phyloP scores from a whole-genome alignment of 2,113 vertebrate genomes.

The Strigops habroptila region DNA sequence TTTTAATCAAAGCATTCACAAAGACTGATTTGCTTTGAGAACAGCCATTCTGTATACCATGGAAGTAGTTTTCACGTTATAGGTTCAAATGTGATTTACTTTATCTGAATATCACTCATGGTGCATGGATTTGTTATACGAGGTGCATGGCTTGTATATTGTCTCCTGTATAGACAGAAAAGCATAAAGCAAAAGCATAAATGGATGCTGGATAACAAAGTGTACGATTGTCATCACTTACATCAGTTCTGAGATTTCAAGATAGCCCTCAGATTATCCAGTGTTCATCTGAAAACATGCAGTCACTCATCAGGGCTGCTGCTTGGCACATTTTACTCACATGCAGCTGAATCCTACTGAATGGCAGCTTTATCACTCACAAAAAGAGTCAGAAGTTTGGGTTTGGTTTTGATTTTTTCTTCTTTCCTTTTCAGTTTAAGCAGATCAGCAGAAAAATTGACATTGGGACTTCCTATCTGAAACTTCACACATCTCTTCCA shows the following conservation, averaged over 20 bases:
- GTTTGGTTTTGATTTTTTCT: background rate
- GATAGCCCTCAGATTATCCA: background rate
- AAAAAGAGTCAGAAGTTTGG: background rate
- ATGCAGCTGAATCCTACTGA: slow-evolving; percentile 1
- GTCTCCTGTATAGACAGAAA: background rate
- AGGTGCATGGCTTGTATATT: background rate
- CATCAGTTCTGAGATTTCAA: background rate
- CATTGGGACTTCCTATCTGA: background rate
- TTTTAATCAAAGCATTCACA: background rate
- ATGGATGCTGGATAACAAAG: background rate
- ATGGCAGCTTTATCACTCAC: background rate
- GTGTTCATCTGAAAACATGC: background rate
- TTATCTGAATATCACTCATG: background rate
- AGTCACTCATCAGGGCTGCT: background rate
- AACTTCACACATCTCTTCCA: background rate
- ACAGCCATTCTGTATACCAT: background rate
- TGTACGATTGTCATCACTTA: background rate
- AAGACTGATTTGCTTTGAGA: background rate
- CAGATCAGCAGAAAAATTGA: background rate
- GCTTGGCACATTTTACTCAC: background rate
- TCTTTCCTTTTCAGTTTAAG: background rate
- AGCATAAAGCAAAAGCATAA: background rate
- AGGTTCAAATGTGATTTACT: background rate
- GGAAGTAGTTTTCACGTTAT: background rate
- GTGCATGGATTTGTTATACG: background rate